phyloP scores from a whole-genome alignment of 2,113 vertebrate species.

The Peromyscus leucopus region DNA sequence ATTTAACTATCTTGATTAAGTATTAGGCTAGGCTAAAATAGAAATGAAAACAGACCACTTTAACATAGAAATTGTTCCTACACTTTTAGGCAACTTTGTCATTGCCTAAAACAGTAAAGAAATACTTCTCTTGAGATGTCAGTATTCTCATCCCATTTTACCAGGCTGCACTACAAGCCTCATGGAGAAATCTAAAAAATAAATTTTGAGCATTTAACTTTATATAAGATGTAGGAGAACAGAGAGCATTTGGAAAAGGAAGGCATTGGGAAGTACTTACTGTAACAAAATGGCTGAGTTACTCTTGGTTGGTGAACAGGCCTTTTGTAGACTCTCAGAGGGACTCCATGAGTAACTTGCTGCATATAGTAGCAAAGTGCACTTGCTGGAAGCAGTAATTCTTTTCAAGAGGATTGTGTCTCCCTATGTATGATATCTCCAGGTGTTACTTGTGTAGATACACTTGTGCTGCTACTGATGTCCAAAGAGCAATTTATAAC shows the following conservation, averaged over 20 bases:
- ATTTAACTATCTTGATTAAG: background rate
- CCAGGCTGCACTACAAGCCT: background rate
- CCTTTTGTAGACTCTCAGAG: background rate
- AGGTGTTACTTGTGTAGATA: background rate
- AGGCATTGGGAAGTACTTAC: background rate
- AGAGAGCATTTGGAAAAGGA: conserved; percentile 15
- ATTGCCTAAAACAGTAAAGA: background rate
- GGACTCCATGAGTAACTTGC: background rate
- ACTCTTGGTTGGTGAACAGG: background rate
- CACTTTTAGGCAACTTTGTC: conserved; percentile 8
- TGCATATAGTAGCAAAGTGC: conserved; percentile 6
- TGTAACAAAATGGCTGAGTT: background rate
- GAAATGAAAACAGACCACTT: background rate
- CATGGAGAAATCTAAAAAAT: background rate
- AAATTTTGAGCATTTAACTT: background rate
- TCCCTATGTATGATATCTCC: background rate
- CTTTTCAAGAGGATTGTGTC: background rate
- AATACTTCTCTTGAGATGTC: background rate
- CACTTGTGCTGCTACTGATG: background rate
- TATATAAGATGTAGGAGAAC: background rate
- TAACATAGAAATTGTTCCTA: background rate
- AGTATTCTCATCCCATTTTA: background rate
- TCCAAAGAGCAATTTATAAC: background rate
- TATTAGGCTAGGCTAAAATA: background rate
- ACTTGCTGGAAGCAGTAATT: background rate